A percentile compares a stretch with the other conserved stretches of the same genome.
These are phyloP conservation scores for Sparus aurata DNA, from an alignment of 2,797 vertebrate species.

Conservation along the genomic window DNA sequence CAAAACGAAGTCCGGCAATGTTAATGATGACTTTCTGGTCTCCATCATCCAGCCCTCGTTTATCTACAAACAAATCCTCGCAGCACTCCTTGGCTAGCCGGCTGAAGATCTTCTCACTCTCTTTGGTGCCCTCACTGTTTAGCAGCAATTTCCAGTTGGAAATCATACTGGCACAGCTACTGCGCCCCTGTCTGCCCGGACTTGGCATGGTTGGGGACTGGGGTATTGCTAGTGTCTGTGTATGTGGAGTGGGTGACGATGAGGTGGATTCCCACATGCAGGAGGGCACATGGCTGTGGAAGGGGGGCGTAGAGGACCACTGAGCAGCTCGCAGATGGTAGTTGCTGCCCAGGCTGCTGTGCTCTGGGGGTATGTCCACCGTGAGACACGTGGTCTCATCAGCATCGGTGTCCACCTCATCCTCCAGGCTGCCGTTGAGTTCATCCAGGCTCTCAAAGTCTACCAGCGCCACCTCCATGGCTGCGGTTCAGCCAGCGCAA, in stretches of 20 bases:
- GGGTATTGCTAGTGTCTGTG: conserved; percentile 60
- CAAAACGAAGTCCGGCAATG: conserved; percentile 95
- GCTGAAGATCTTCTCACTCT: conserved; percentile 90
- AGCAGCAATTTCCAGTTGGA: conserved; percentile 90
- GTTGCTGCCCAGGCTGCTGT: conserved; percentile 57
- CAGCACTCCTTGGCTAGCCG: conserved; percentile 88
- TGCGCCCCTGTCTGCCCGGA: conserved; percentile 74
- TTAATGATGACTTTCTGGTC: conserved; percentile 95
- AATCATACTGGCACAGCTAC: conserved; percentile 88
- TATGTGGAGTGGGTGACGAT: conserved; percentile 47
- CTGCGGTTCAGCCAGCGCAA: conserved; percentile 75
- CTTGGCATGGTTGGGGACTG: conserved; percentile 72
- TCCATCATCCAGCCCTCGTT: conserved; percentile 88
- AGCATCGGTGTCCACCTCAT: conserved; percentile 86
- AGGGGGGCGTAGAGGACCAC: conserved; percentile 48
- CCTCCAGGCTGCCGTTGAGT: conserved; percentile 80
- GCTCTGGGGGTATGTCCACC: conserved; percentile 72
- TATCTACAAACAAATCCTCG: conserved; percentile 89
- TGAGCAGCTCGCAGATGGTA: conserved; percentile 59
- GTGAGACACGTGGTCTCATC: conserved; percentile 83
- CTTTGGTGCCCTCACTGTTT: conserved; percentile 87
- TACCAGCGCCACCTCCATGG: conserved; percentile 95
- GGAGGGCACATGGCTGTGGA: conserved; percentile 50
- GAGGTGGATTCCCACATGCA: conserved; percentile 74
- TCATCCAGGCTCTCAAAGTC: conserved; percentile 91